Conservation (phyloP, 2,797 vertebrate genomes). For the Chrysocyon brachyurus region DNA sequence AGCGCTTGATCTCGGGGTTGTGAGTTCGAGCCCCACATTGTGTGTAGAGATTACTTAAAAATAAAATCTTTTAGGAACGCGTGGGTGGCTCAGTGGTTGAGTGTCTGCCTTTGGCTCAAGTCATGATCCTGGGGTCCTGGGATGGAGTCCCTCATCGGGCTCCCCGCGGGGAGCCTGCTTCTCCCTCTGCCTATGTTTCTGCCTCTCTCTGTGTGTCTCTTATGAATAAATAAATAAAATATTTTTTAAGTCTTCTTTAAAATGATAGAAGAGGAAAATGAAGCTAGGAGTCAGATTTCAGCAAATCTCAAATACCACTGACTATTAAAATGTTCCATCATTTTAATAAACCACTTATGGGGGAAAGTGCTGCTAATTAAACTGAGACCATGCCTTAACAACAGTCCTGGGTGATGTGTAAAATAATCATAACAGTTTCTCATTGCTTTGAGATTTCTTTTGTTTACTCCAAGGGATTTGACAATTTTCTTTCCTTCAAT, state of each 20-base stretch:
- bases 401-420: not conserved
- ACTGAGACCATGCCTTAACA: not conserved
- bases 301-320: conserved; percentile 23
- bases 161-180: no score
- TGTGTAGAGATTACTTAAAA: not conserved
- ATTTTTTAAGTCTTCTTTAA: not conserved
- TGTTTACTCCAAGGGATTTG: conserved; percentile 10
- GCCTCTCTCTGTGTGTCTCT: no score
- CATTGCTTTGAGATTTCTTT: not conserved
- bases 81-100: no score
- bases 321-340: not conserved
- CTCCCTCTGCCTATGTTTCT: no score
- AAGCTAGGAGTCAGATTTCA: conserved; percentile 10
- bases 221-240: no score
- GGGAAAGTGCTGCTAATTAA: not conserved
- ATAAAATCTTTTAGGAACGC: no score
- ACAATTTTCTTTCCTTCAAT: not conserved
- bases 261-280: not conserved
- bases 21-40: not conserved
- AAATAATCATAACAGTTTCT: not conserved
- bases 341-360: conserved; percentile 17
- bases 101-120: no score
- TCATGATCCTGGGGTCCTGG: no score
- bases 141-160: no score
- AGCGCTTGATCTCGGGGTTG: not conserved